Conservation (phyloP, 1,140 invertebrate genomes). For the Ostrea edulis region DNA sequence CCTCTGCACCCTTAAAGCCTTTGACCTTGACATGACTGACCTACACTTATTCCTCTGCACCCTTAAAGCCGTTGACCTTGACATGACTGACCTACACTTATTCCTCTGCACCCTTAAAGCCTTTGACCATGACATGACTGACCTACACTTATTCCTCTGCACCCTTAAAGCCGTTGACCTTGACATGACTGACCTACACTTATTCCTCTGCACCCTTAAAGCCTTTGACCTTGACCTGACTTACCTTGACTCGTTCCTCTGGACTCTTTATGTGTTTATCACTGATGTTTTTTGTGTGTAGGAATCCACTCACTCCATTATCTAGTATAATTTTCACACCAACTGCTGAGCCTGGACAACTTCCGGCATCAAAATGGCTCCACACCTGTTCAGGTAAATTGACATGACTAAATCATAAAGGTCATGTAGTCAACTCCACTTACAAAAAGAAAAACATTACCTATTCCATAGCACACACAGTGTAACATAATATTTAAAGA, state of each 20-base stretch:
- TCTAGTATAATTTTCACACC: slow-evolving; percentile 94
- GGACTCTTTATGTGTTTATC: slow-evolving; percentile 96
- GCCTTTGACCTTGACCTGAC: slow-evolving; percentile 38
- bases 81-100: slow-evolving; percentile 85
- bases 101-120: slow-evolving; percentile 95
- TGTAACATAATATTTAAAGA: too few species aligned
- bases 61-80: too few species aligned
- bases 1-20: too few species aligned
- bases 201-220: slow-evolving; percentile 78
- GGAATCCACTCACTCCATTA: slow-evolving; percentile 96
- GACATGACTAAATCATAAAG: not conserved
- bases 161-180: too few species aligned
- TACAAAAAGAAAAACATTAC: too few species aligned
- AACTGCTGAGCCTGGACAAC: slow-evolving; percentile 96
- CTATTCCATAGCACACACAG: too few species aligned
- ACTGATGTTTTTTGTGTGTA: slow-evolving; percentile 96
- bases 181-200: too few species aligned
- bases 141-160: slow-evolving; percentile 85
- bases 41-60: too few species aligned
- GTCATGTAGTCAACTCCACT: too few species aligned
- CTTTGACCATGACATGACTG: too few species aligned
- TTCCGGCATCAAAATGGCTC: slow-evolving; percentile 98
- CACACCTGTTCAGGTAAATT: slow-evolving; percentile 84
- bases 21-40: too few species aligned
- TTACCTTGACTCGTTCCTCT: slow-evolving; percentile 90